Percentiles rank a stretch among this genome's conserved stretches.
phyloP scores from a whole-genome alignment of 1,140 invertebrate species.

The Drosophila setifemur region DNA sequence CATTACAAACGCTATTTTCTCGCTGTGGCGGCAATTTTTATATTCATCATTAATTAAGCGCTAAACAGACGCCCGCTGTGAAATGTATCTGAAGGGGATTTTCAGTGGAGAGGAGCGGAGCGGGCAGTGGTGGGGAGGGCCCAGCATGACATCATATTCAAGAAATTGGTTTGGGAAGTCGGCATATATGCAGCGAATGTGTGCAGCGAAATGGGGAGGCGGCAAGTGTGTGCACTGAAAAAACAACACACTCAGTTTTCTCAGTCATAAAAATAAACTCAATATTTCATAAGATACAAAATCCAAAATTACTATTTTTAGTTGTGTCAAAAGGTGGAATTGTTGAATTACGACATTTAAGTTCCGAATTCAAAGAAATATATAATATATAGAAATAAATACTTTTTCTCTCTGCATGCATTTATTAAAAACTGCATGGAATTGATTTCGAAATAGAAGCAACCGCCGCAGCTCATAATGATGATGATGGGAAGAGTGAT shows the following conservation, averaged over 20 bases:
- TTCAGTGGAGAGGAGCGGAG: not conserved
- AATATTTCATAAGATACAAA: no score
- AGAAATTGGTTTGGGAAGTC: slow-evolving; percentile 58
- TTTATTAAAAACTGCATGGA: slow-evolving; percentile 73
- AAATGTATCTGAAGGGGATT: slow-evolving; percentile 36
- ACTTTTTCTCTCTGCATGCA: not conserved
- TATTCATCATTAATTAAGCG: slow-evolving; percentile 81
- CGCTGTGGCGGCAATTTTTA: slow-evolving; percentile 67
- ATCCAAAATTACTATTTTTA: no score
- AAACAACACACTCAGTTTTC: no score
- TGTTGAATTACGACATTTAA: no score
- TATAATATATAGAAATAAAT: not conserved
- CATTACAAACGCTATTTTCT: not conserved
- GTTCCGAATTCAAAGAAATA: no score
- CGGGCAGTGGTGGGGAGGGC: slow-evolving; percentile 22
- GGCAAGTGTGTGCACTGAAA: slow-evolving; percentile 26
- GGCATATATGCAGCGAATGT: slow-evolving; percentile 19
- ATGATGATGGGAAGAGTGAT: slow-evolving; percentile 26
- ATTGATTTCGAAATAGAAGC: slow-evolving; percentile 77
- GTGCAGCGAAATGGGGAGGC: slow-evolving; percentile 3
- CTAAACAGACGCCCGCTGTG: slow-evolving; percentile 75
- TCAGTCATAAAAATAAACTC: no score
- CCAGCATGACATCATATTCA: slow-evolving; percentile 72
- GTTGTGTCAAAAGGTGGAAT: no score
- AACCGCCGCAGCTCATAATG: slow-evolving; percentile 45